Evolutionary conservation across 37 sponge, comb jelly and placozoan genomes (phyloP).

Genomic region (Petrosia ficiformis): DNA sequence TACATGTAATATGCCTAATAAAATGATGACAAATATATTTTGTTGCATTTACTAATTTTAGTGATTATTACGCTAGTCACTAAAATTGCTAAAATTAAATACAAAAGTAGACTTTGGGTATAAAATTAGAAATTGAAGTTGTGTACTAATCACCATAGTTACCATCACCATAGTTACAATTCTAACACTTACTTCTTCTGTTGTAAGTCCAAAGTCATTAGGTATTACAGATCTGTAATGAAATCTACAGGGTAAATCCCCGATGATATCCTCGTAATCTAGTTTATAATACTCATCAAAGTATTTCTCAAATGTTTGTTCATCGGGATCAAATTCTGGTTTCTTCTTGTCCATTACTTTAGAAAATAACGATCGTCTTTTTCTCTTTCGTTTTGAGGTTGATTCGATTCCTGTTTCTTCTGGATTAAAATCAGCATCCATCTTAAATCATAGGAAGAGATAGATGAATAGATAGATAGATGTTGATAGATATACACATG

Average conservation of each 20-base stretch:
- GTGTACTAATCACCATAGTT: neutral
- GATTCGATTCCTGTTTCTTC: neutral
- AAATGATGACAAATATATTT: no score
- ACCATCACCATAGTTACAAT: neutral
- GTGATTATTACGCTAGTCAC: no score
- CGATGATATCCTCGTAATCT: slow-evolving; percentile 83
- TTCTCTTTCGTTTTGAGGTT: slow-evolving; percentile 15
- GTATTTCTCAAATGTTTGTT: slow-evolving; percentile 69
- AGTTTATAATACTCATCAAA: slow-evolving; percentile 91
- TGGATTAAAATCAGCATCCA: slow-evolving; percentile 78
- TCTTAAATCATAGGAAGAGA: no score
- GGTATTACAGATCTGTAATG: slow-evolving; percentile 81
- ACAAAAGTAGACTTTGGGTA: neutral
- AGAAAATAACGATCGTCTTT: slow-evolving; percentile 20
- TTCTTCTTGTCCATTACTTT: slow-evolving; percentile 48
- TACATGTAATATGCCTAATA: no score
- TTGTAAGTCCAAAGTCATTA: slow-evolving; percentile 82
- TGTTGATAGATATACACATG: neutral
- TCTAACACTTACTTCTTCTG: slow-evolving; percentile 81
- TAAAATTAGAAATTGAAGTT: neutral
- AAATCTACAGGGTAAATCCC: slow-evolving; percentile 68
- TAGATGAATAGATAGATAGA: neutral
- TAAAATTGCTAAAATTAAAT: no score
- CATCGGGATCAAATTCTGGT: slow-evolving; percentile 61
- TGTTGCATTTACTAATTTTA: no score